Evolutionary conservation across 2,113 vertebrate genomes (phyloP).

Genomic region (Capra hircus): DNA sequence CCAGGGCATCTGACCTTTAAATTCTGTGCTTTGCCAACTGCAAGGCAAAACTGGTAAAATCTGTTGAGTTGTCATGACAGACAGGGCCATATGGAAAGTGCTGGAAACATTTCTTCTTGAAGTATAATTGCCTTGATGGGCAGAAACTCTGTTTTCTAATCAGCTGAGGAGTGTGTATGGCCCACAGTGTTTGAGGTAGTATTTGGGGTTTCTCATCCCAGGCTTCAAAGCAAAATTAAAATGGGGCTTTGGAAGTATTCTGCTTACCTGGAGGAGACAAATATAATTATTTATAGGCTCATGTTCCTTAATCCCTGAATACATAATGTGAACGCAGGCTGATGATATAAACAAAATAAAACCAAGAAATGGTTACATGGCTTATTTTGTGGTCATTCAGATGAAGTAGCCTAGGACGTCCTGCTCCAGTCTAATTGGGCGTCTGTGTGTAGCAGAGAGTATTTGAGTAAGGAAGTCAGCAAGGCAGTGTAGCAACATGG

Average conservation of each 20-base stretch:
- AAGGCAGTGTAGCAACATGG: neutral
- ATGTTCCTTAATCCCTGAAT: neutral
- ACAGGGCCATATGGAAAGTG: slow-evolving; percentile 36
- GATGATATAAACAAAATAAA: neutral
- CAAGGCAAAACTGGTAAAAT: slow-evolving; percentile 2
- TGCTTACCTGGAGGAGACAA: neutral
- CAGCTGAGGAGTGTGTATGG: neutral
- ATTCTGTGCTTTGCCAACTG: slow-evolving; percentile 9
- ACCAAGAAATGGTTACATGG: neutral
- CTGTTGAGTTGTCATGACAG: slow-evolving; percentile 1
- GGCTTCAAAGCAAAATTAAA: slow-evolving; percentile 17
- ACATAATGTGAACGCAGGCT: neutral
- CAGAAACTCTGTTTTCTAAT: neutral
- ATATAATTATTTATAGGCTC: slow-evolving; percentile 15
- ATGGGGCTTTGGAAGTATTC: slow-evolving; percentile 7
- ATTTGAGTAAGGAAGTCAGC: neutral
- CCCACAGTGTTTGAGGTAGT: neutral
- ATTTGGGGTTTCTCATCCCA: neutral
- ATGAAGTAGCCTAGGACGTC: neutral
- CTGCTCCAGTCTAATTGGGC: neutral
- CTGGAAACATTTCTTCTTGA: neutral
- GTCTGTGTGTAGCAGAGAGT: neutral
- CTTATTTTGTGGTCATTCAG: neutral
- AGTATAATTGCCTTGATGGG: neutral
- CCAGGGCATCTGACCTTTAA: neutral